A percentile compares a stretch with the other conserved stretches of the same genome.
phyloP scores from a whole-genome alignment of 2,888 invertebrate species.

The Mayetiola destructor region DNA sequence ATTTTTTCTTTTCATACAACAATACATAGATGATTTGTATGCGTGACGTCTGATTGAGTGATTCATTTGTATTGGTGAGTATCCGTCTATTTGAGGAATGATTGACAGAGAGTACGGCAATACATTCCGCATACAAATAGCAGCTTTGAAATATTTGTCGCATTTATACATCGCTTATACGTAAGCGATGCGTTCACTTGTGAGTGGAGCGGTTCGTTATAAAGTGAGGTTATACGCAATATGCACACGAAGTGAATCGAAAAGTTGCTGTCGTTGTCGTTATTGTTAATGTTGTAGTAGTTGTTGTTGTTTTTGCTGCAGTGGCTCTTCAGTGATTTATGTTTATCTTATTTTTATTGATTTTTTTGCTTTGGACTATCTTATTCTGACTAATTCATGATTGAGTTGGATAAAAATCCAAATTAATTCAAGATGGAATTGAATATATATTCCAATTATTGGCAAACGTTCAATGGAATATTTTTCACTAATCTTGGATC shows the following conservation, averaged over 20 bases:
- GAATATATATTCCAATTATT: too few species aligned
- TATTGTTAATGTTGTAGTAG: neutral
- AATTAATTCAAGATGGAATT: too few species aligned
- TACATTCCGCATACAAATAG: too few species aligned
- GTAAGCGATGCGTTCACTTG: too few species aligned
- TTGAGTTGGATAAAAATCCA: too few species aligned
- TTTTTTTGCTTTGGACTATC: neutral
- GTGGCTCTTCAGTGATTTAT: neutral
- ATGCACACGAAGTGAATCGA: neutral
- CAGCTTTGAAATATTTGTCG: too few species aligned
- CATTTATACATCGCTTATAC: too few species aligned
- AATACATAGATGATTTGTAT: conserved; percentile 12
- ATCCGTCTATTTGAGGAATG: conserved; percentile 9
- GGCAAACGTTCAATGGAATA: too few species aligned
- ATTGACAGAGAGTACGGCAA: neutral
- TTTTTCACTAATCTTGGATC: too few species aligned
- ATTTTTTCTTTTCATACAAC: neutral
- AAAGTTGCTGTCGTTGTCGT: neutral
- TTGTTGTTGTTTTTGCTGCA: neutral
- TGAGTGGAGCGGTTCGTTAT: too few species aligned
- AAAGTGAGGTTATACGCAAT: conserved; percentile 10
- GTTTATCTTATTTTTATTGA: conserved; percentile 7
- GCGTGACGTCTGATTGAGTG: conserved; percentile 12
- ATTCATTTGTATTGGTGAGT: conserved; percentile 8
- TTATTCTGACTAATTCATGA: too few species aligned